phyloP scores from a whole-genome alignment of 1,140 invertebrate genomes.

The Cydia amplana region DNA sequence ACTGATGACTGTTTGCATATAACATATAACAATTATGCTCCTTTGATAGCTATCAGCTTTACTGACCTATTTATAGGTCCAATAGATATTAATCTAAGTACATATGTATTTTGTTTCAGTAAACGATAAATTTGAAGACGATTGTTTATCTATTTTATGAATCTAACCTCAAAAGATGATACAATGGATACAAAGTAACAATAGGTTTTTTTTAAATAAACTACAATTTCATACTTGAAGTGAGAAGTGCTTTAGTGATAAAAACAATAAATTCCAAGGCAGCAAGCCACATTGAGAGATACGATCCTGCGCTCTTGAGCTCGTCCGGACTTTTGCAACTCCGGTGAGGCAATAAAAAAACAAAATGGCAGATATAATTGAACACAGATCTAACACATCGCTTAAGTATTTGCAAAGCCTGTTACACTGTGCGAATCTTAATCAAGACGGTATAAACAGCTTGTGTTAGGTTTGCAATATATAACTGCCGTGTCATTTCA shows the following conservation, averaged over 20 bases:
- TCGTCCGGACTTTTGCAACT: slow-evolving; percentile 30
- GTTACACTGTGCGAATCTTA: neutral
- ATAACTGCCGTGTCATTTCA: no score
- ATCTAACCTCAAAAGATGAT: neutral
- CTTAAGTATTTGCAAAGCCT: neutral
- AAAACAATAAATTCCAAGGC: slow-evolving; percentile 26
- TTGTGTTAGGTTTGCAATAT: no score
- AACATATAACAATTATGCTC: neutral
- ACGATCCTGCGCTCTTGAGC: slow-evolving; percentile 25
- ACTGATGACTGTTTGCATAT: neutral
- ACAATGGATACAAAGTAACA: neutral
- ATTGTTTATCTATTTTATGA: neutral
- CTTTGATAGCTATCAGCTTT: no score
- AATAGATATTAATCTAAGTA: neutral
- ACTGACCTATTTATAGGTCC: neutral
- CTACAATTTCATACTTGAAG: neutral
- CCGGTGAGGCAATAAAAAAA: slow-evolving; percentile 6
- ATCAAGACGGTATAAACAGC: neutral
- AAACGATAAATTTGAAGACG: neutral
- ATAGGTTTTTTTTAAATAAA: neutral
- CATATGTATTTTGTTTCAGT: neutral
- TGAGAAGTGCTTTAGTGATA: neutral
- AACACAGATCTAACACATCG: slow-evolving; percentile 4
- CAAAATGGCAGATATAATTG: slow-evolving; percentile 17
- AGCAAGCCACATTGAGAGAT: slow-evolving; percentile 15